Evolutionary conservation across 2,888 invertebrate genomes (phyloP), one percentile per base, ranked within the genome.

Genomic region (Megastigmus dorsalis): DNA sequence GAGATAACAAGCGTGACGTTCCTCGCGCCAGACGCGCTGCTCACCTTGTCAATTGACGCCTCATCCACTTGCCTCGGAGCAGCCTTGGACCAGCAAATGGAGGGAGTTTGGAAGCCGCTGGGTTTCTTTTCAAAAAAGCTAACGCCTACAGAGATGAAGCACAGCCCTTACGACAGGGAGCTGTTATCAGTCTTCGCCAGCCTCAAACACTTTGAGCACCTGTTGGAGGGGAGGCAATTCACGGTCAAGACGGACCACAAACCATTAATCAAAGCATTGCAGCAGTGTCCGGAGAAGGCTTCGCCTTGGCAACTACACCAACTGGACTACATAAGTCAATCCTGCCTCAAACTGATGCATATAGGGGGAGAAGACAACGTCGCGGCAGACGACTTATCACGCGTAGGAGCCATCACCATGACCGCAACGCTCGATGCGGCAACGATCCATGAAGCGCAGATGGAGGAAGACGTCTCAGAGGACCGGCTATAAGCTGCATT

Each of bases 41-140:
- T 72, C 3, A 59, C 38, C 1, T 36, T 66, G 2, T 7, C 28
- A 10, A 71, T 54, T 1, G 75, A 75, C 26, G 75, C 75, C 1
- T 79, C 80, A 3, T 71, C 78, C 38, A 28, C 66, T 2, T 73
- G 72, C 6, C 62, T 79, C 3, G 80, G 78, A 0, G 78, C 74
- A 0, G 70, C 63, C 1, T 59, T 82, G 7, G 68, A 80, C 28
- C 74, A 79, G 43, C 43, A 13, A 20, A 59, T 41, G 9, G 43
- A 67, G 1, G 36, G 45, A 0, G 38, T n/a, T 3, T 75, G 69
- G 77, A 30, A 36, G n/a, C 76, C 75, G 0, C 30, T 80, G 0
- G 72, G 38, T 2, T 80, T 79, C 67, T 77, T 68, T 43, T 76
- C 76, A 1, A 54, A 33, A n/a, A 66, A 75, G 15, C 43, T 67